Evolutionary conservation across 2,888 invertebrate genomes (phyloP), one percentile per base, ranked within the genome.

Genomic region (Leptopterna dolabrata): DNA sequence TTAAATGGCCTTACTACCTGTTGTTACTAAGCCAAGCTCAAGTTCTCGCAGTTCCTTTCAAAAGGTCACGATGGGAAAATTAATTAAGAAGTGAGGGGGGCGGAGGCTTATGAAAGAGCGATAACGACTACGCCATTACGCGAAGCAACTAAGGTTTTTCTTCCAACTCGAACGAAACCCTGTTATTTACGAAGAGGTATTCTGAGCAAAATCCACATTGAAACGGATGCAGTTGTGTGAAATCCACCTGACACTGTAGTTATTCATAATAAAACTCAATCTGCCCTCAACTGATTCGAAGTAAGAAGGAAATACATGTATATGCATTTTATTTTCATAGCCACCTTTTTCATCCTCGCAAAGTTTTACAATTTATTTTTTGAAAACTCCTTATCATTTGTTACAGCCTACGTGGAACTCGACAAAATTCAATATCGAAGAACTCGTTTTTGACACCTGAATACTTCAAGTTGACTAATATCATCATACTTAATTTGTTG

Each of bases 31-130:
- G 47, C 80, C 43, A 27, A 30, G 45, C 45, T 78, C 78, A 81
- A 81, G 47, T 81, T 81, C 45, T 81, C 81, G 51, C 55, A 27
- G 81, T 45, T 51, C 45, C 43, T 7, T 81, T 30, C 51, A 55
- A 55, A 81, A 81, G 81, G 55, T 45, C 51, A 81, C 55, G 81
- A 55, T 30, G 51, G 81, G 81, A 81, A 55, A 81, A 81, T 81
- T 81, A 81, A 81, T 81, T 81, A 81, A 81, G 73, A 73, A 30
- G 63, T 41, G 36, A 73, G 73, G 73, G 41, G 3, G 73, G 19
- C 3, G 55, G 71, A 71, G 41, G 73, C 16, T 73, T 19, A 36
- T 71, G 71, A 30, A 30, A 27, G 71, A 30, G 71, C 24, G 71
- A 27, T 30, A 30, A 71, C 71, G 27, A 71, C 71, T 71, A 71